Evolutionary conservation across 2,797 vertebrate genomes (phyloP).

Genomic region (Coreius guichenoti): DNA sequence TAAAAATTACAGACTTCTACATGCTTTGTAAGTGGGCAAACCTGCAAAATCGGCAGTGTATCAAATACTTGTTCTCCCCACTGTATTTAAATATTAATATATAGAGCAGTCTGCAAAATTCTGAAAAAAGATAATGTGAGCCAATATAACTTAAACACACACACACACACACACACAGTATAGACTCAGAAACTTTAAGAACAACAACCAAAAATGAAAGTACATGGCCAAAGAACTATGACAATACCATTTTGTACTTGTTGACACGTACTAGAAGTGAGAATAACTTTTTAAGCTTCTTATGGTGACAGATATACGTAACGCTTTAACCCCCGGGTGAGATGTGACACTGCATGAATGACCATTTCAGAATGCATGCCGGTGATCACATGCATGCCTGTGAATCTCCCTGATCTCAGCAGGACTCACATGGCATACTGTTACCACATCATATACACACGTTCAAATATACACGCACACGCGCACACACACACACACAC

Average conservation of each 20-base stretch:
- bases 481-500: background rate
- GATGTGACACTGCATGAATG: background rate
- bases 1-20: too few species aligned
- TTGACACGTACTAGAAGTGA: background rate
- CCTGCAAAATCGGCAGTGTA: too few species aligned
- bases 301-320: background rate
- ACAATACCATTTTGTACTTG: background rate
- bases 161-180: too few species aligned
- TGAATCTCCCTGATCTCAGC: constrained; percentile 23
- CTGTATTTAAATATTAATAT: too few species aligned
- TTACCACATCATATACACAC: background rate
- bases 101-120: too few species aligned
- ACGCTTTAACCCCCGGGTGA: background rate
- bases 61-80: too few species aligned
- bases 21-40: too few species aligned
- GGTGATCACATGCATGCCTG: background rate
- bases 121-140: too few species aligned
- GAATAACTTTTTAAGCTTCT: background rate
- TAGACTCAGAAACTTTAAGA: too few species aligned
- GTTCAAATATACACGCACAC: background rate
- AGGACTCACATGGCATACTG: background rate
- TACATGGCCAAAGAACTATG: background rate
- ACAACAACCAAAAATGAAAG: background rate
- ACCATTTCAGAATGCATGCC: background rate
- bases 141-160: too few species aligned